Percentiles rank a stretch among this genome's conserved stretches.
Conservation (phyloP, 64 coral and sea anemone genomes). For the Stichodactyla mertensii region DNA sequence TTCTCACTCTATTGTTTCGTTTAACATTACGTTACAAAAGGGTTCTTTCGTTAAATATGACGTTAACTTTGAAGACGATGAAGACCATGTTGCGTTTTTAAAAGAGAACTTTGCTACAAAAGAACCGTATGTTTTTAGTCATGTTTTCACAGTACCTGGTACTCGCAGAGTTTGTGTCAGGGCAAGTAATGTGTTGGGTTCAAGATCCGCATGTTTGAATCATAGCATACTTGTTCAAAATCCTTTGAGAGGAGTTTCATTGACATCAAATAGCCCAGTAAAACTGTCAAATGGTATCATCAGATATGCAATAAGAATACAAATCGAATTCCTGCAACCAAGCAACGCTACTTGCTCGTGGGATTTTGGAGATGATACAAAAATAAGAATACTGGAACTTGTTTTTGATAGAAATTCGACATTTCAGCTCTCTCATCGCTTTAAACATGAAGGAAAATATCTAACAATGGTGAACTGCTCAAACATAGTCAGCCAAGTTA, state of each 20-base stretch:
- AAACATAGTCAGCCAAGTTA: not conserved
- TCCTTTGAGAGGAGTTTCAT: not conserved
- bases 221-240: conserved; percentile 6
- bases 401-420: not conserved
- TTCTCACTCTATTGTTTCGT: not conserved
- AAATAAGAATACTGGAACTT: not conserved
- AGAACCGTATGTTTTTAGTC: not conserved
- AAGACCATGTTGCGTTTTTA: not conserved
- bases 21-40: not conserved
- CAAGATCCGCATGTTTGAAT: not conserved
- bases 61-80: not conserved
- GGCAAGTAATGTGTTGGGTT: not conserved
- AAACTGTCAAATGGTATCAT: not conserved
- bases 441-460: not conserved
- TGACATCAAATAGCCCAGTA: conserved; percentile 24
- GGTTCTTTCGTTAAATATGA: not conserved
- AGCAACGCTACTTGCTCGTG: conserved; percentile 16
- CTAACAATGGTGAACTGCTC: conserved; percentile 1
- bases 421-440: not conserved
- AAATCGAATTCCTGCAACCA: not conserved
- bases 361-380: conserved; percentile 24
- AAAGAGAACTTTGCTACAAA: not conserved
- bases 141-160: not conserved
- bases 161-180: not conserved
- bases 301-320: not conserved